Conservation (phyloP, 2,113 vertebrate genomes). For the Ictalurus furcatus region DNA sequence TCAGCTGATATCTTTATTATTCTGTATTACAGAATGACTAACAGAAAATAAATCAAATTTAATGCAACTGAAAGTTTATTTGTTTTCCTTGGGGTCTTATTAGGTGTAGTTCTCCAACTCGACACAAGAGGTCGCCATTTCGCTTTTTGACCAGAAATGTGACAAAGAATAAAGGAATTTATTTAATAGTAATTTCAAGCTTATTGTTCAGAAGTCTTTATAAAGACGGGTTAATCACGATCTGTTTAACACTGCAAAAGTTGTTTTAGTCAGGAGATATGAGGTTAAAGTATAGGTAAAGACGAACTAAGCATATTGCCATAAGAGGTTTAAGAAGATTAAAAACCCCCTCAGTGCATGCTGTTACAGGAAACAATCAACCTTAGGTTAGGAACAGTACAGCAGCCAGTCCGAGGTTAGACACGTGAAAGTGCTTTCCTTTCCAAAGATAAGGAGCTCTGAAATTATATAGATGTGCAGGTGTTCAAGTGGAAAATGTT, state of each 20-base stretch:
- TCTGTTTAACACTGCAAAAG: neutral
- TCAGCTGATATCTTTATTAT: neutral
- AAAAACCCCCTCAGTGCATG: neutral
- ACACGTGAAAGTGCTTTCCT: neutral
- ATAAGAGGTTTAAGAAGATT: neutral
- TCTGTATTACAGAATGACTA: neutral
- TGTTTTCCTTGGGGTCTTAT: no score
- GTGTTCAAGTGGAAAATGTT: neutral
- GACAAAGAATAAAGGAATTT: neutral
- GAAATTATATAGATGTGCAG: neutral
- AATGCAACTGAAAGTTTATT: neutral
- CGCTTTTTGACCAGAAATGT: neutral
- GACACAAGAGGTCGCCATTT: conserved; percentile 11
- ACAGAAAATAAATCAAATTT: neutral
- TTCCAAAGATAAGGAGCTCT: neutral
- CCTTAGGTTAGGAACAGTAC: neutral
- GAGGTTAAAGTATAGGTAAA: neutral
- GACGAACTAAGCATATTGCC: neutral
- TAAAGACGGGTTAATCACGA: neutral
- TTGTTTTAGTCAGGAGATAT: neutral
- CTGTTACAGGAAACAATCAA: neutral
- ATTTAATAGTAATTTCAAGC: no score
- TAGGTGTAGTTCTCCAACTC: neutral
- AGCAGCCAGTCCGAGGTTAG: neutral
- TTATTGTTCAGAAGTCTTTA: neutral